Conservation (phyloP, 2,113 vertebrate genomes). For the Myrmecobius fasciatus region DNA sequence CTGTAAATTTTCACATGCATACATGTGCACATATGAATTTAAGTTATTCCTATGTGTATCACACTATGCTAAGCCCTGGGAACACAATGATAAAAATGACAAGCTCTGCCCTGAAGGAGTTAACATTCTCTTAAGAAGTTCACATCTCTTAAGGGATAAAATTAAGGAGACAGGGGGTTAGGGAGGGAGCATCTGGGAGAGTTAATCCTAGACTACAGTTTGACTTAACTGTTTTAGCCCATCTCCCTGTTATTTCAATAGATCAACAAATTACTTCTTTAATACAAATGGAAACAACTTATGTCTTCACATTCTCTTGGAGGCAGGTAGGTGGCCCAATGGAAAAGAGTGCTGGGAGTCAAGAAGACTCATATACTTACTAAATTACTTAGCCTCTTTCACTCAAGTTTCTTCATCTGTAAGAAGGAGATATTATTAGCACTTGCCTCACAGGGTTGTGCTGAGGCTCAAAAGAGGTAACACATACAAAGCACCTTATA, state of each 20-base stretch:
- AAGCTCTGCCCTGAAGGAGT: background rate
- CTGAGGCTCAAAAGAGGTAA: background rate
- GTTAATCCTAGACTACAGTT: background rate
- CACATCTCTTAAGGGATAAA: background rate
- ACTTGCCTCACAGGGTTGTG: background rate
- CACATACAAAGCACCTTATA: no score
- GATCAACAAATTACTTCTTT: background rate
- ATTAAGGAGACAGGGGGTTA: background rate
- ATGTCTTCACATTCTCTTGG: background rate
- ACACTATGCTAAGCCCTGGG: background rate
- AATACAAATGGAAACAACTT: background rate
- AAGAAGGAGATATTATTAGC: background rate
- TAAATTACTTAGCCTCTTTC: background rate
- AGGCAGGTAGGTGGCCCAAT: background rate
- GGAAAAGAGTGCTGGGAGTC: background rate
- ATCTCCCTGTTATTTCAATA: background rate
- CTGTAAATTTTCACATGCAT: no score
- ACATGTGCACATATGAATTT: no score
- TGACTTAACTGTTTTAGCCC: background rate
- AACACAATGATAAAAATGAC: background rate
- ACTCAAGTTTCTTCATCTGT: background rate
- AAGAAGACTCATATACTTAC: background rate
- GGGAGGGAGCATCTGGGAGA: no score
- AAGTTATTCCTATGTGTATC: background rate
- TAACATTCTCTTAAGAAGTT: background rate